Conservation (phyloP, 2,113 vertebrate genomes). For the Taxidea taxus region DNA sequence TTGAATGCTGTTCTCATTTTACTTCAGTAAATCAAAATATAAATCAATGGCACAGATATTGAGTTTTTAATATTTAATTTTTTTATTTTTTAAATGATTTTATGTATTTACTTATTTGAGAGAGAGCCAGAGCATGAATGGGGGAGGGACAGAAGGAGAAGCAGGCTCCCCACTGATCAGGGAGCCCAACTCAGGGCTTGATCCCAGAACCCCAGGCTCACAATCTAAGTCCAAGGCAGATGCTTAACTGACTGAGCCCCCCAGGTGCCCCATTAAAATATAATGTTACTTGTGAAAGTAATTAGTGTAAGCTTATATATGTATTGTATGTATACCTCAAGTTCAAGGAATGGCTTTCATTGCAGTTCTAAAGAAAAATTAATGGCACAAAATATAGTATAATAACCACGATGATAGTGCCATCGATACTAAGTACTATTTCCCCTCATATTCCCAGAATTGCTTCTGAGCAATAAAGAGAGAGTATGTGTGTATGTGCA, state of each 20-base stretch:
- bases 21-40: not conserved
- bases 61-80: not conserved
- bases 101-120: not conserved
- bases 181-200: not conserved
- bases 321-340: not conserved
- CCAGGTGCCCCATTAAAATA: not conserved
- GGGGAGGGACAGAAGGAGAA: not conserved
- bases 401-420: not conserved
- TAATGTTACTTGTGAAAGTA: not conserved
- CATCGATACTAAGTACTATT: not conserved
- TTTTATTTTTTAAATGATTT: not conserved
- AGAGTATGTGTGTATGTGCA: not conserved
- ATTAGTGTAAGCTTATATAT: not conserved
- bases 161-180: not conserved
- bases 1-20: not conserved
- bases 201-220: not conserved
- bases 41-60: not conserved
- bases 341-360: not conserved
- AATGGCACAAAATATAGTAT: not conserved
- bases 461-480: not conserved
- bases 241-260: not conserved
- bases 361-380: not conserved
- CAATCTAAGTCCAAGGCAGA: not conserved
- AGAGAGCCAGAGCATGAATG: not conserved
- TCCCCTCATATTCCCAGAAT: not conserved